Conservation (phyloP, 2,113 vertebrate genomes). For the Calidris pygmaea region DNA sequence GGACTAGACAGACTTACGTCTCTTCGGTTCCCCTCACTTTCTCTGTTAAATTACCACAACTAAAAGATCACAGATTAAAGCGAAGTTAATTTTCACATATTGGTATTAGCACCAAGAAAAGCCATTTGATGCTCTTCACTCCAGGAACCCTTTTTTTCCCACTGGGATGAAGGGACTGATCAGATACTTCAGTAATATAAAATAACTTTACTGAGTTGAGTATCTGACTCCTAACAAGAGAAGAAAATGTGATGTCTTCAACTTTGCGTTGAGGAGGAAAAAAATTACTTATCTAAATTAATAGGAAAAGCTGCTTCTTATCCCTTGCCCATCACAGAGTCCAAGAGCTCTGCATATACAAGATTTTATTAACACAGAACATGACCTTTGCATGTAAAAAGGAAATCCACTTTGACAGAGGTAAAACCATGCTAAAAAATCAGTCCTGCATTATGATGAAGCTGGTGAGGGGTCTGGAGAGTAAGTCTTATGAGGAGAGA, state of each 20-base stretch:
- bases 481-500: too few relatives aligned
- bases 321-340: not conserved
- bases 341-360: not conserved
- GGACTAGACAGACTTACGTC: not conserved
- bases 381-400: not conserved
- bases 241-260: not conserved
- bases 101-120: not conserved
- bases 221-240: not conserved
- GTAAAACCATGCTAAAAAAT: not conserved
- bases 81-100: not conserved
- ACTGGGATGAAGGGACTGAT: not conserved
- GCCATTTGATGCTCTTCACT: not conserved
- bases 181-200: not conserved
- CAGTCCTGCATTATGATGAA: not conserved
- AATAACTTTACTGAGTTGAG: not conserved
- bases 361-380: not conserved
- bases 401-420: not conserved
- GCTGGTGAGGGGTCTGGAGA: too few relatives aligned
- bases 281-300: not conserved
- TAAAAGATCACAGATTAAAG: not conserved
- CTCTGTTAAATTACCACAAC: not conserved
- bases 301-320: not conserved
- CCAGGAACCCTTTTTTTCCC: not conserved
- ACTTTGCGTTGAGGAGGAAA: not conserved
- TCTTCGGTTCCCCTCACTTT: not conserved